Percentiles rank a stretch among this genome's conserved stretches.
phyloP scores from a whole-genome alignment of 2,888 invertebrate genomes.

The Drosophila eohydei region DNA sequence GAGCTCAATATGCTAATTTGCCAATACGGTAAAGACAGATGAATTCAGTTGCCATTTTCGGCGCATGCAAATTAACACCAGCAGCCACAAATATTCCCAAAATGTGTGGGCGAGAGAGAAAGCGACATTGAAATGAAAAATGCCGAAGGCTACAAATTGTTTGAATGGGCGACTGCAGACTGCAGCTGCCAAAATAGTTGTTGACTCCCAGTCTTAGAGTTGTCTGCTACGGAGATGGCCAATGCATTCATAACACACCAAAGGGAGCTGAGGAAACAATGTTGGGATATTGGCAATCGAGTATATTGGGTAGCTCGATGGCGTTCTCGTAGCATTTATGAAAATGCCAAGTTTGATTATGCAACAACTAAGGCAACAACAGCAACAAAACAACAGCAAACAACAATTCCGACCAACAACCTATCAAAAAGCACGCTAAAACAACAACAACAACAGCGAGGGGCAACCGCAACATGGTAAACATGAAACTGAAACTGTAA shows the following conservation, averaged over 20 bases:
- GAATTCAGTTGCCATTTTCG: constrained; percentile 47
- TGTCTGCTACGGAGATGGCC: constrained; percentile 34
- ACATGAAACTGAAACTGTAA: constrained; percentile 79
- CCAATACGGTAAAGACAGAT: constrained; percentile 39
- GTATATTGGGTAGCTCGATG: constrained; percentile 19
- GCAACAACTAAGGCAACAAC: constrained; percentile 43
- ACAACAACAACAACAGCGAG: constrained; percentile 18
- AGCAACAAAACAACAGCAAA: constrained; percentile 15
- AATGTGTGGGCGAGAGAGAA: not conserved
- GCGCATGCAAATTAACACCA: constrained; percentile 64
- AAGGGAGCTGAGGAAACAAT: constrained; percentile 23
- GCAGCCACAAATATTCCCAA: constrained; percentile 11
- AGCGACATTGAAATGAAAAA: constrained; percentile 44
- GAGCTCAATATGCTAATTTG: constrained; percentile 48
- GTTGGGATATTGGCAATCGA: constrained; percentile 26
- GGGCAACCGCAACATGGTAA: constrained; percentile 72
- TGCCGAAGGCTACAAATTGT: constrained; percentile 36
- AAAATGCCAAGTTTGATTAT: constrained; percentile 70
- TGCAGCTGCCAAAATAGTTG: constrained; percentile 18
- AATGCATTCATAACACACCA: constrained; percentile 39
- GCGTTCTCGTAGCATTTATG: constrained; percentile 63
- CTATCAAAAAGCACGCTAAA: constrained; percentile 70
- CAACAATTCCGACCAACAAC: constrained; percentile 28
- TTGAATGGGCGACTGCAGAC: constrained; percentile 6
- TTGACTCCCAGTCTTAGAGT: constrained; percentile 8